A percentile compares a stretch with the other conserved stretches of the same genome.
These are phyloP conservation scores for Propithecus coquereli DNA, from an alignment of 2,113 vertebrate species.

Conservation along the genomic window DNA sequence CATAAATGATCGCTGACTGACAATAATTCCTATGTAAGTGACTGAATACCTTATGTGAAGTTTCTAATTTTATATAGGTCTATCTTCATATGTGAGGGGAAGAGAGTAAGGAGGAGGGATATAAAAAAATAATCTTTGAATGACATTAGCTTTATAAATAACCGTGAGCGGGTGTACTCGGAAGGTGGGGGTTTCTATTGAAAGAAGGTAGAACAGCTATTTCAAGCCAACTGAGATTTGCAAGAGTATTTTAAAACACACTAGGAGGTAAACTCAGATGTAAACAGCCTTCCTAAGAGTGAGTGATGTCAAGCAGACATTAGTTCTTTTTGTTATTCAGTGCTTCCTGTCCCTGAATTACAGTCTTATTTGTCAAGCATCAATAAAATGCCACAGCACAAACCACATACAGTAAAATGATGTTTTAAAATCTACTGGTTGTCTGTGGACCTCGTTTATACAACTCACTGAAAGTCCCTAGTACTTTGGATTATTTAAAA, in stretches of 20 bases:
- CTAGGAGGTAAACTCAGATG: conserved; percentile 60
- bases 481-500: conserved; percentile 40
- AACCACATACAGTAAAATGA: conserved; percentile 26
- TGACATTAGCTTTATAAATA: conserved; percentile 73
- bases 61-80: conserved; percentile 63
- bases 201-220: conserved; percentile 59
- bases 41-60: conserved; percentile 34
- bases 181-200: conserved; percentile 38
- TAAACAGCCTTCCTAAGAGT: conserved; percentile 61
- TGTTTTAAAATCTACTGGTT: not conserved
- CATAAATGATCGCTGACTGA: conserved; percentile 22
- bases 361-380: conserved; percentile 48
- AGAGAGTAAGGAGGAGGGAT: not conserved
- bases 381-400: conserved; percentile 31
- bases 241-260: conserved; percentile 64
- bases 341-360: conserved; percentile 54
- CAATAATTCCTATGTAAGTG: conserved; percentile 55
- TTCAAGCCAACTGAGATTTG: conserved; percentile 59
- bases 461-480: not conserved
- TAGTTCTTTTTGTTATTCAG: conserved; percentile 54
- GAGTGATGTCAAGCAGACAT: conserved; percentile 34
- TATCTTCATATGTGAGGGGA: not conserved
- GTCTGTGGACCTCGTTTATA: conserved; percentile 1
- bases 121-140: conserved; percentile 62
- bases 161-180: conserved; percentile 45